Conservation (phyloP, 2,797 vertebrate species). For the Sebastes oblongus region DNA sequence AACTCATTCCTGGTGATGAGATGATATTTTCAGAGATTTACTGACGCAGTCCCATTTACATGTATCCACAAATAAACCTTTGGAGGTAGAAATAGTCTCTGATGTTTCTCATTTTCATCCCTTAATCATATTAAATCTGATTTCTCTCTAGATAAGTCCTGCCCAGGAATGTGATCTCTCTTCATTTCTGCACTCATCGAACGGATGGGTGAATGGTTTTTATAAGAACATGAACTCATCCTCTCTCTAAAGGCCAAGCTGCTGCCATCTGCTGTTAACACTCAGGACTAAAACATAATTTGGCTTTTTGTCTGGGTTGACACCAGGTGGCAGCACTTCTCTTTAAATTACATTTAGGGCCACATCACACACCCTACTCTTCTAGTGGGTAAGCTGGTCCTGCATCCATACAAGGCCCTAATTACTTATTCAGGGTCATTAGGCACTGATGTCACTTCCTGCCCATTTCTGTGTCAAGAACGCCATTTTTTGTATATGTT, state of each 20-base stretch:
- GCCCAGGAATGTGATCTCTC: neutral
- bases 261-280: conserved; percentile 69
- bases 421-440: too few relatives aligned
- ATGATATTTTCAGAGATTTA: conserved; percentile 19
- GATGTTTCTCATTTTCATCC: neutral
- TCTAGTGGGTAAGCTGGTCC: too few relatives aligned
- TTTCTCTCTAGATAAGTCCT: neutral
- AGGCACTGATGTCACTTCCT: too few relatives aligned
- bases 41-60: neutral
- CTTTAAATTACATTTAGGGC: conserved; percentile 5
- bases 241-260: neutral
- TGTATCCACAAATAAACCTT: neutral
- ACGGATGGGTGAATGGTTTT: neutral
- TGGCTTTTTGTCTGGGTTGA: neutral
- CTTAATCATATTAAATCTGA: neutral
- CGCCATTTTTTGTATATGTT: too few relatives aligned
- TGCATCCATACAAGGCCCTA: too few relatives aligned
- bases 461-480: too few relatives aligned
- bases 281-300: neutral
- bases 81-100: neutral
- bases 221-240: neutral
- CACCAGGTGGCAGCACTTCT: conserved; percentile 68
- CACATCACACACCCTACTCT: neutral
- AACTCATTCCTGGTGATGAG: neutral
- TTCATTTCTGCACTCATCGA: neutral